phyloP scores from a whole-genome alignment of 2,888 invertebrate genomes.

The Cerceris ruficornis region DNA sequence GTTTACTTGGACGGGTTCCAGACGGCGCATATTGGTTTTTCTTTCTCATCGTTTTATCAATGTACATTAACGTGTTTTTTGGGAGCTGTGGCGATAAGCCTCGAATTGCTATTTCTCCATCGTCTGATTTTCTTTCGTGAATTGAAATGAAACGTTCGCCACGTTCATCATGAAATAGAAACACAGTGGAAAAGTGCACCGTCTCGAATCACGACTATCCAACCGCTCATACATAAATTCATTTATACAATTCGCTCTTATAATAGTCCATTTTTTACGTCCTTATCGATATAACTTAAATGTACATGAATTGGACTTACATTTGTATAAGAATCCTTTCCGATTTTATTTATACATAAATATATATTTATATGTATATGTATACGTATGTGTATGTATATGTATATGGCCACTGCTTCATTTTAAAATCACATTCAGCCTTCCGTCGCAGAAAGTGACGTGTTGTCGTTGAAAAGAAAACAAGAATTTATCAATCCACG shows the following conservation, averaged over 20 bases:
- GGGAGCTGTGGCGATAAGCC: background rate
- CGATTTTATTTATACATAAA: conserved; percentile 66
- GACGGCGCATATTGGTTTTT: conserved; percentile 32
- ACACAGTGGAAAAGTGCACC: conserved; percentile 23
- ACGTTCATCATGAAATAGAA: background rate
- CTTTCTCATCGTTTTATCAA: background rate
- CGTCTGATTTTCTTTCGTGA: background rate
- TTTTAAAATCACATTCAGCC: conserved; percentile 54
- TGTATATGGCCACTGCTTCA: conserved; percentile 62
- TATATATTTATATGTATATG: conserved; percentile 41
- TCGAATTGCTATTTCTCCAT: background rate
- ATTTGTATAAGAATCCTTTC: conserved; percentile 23
- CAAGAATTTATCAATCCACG: background rate
- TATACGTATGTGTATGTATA: conserved; percentile 55
- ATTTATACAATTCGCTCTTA: conserved; percentile 58
- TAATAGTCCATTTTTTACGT: conserved; percentile 29
- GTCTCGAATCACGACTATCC: conserved; percentile 51
- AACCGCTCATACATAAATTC: conserved; percentile 42
- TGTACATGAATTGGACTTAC: conserved; percentile 59
- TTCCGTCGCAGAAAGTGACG: conserved; percentile 29
- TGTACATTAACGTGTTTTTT: background rate
- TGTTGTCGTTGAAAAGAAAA: conserved; percentile 17
- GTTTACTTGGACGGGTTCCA: conserved; percentile 49
- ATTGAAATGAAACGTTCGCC: background rate
- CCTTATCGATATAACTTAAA: conserved; percentile 52